Percentiles rank a stretch among this genome's conserved stretches.
Evolutionary conservation across 2,113 vertebrate species (phyloP).

Genomic region (Bos javanicus): DNA sequence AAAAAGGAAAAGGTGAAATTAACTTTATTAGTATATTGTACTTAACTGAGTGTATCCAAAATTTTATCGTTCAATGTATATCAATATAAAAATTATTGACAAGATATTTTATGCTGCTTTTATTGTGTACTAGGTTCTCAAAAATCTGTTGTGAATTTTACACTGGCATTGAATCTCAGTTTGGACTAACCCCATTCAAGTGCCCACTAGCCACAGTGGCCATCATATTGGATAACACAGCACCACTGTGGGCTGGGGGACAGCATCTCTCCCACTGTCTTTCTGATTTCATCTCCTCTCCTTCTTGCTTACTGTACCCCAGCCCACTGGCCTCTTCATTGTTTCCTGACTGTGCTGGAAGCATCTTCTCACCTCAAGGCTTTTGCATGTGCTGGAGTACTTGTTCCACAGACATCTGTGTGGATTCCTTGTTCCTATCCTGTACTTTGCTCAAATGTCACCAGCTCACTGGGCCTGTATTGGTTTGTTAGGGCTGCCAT

Average conservation of each 20-base stretch:
- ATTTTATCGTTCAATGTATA: background rate
- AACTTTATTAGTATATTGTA: background rate
- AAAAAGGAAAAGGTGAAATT: background rate
- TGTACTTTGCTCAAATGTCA: background rate
- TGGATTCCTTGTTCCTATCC: background rate
- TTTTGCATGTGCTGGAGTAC: background rate
- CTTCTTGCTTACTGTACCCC: background rate
- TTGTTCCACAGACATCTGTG: background rate
- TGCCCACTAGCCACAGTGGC: rapidly evolving
- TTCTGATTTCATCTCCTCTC: background rate
- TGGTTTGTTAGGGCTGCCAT: background rate
- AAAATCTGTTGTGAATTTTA: background rate
- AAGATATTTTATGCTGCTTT: background rate
- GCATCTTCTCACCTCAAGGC: background rate
- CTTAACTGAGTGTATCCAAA: background rate
- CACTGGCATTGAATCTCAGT: background rate
- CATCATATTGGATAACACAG: background rate
- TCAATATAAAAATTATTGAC: background rate
- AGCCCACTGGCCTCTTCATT: background rate
- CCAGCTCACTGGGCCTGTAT: background rate
- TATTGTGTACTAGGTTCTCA: background rate
- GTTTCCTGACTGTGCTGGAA: background rate
- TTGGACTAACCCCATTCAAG: background rate
- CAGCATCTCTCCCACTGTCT: background rate
- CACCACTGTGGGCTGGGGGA: background rate